Evolutionary conservation across 2,888 invertebrate genomes (phyloP), one percentile per base, ranked within the genome.

Genomic region (Acronicta psi): DNA sequence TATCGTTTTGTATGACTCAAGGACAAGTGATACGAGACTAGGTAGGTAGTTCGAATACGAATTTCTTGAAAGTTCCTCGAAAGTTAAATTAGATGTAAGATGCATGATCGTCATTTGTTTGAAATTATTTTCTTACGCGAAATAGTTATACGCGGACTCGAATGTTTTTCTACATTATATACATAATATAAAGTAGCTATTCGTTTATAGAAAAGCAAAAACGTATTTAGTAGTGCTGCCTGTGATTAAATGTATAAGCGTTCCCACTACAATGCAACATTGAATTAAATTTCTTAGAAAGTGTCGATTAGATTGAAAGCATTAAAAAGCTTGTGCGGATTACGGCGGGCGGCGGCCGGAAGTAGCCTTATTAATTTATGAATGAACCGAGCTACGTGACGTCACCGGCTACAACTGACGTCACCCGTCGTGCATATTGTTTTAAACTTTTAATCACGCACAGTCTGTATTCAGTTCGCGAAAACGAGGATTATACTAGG

Each of bases 311-410:
- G 54, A 52, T 43, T 59, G 42, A 68, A 73, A 74, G 57, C 64
- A 58, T 74, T 75, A 74, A 75, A 67, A 73, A 75, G 56, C 67
- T 74, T 68, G 79, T 75, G 77, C 79, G 81, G 82, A 84, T 82
- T 83, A 83, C 78, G 78, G 77, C 75, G 72, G 50, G 37, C 70
- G 70, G 68, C 75, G 71, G 76, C 81, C 89, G 93, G 93, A 93
- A 91, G 90, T 86, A 74, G 81, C 86, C 86, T 87, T 86, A 84
- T 84, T 85, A 83, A 83, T 87, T 86, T 83, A 84, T 89, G 89
- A 87, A 87, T 86, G 88, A 81, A 84, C 80, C 82, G 79, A 81
- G 81, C 79, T 81, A 80, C 77, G 86, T 88, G 89, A 84, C 85
- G 85, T 71, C 81, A 69, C 49, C 59, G 73, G 71, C 70, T 67